Base-by-base conservation (phyloP, 2,888 invertebrate genomes). In the Embidobia sp. region DNA sequence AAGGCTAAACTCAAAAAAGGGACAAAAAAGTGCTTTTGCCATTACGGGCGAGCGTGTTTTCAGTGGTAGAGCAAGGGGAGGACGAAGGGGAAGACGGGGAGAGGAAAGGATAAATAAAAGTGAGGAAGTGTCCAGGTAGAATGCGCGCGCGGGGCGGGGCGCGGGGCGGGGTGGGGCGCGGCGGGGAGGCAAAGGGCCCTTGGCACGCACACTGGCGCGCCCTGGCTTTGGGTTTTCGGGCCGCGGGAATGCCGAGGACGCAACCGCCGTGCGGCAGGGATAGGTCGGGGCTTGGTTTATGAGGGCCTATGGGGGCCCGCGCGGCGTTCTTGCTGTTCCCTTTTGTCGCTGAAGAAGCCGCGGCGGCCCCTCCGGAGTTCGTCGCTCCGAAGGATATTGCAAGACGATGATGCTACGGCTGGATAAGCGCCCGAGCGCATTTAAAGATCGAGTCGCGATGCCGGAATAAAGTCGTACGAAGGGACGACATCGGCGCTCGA, bases 161-260 rank as follows among this genome's bases (percentile, higher is more conserved):
- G 29, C 4, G 22, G 46, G 29, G 40, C 5, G 19, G 33, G 13
- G 27, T 7, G 42, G 22, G 8, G 13, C 16, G 37, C n/a, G 19
- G 27, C 37, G 13, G 8, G 46, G 10, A 7, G 8, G 27, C 44
- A 33, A 53, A n/a, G n/a, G n/a, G 19, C 31, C 51, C 51, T 31
- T 19, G 35, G 42, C 55, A 53, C 66, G 42, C 61, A 61, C 74
- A 51, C 61, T 61, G 66, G 63, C 72, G 85, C 82, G 80, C 83
- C 81, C 77, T 78, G 79, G 80, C 80, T 77, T 57, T 61, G 53
- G 83, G 82, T 84, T 86, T 86, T 86, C 84, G 87, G 87, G 84
- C 86, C 77, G 82, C 84, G 85, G 84, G 86, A 86, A 87, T 85
- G 85, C 82, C 81, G 80, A 79, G 82, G 73, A 76, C 80, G 77